These are phyloP conservation scores for Artibeus lituratus DNA, from an alignment of 2,797 vertebrate species.

Conservation along the genomic window DNA sequence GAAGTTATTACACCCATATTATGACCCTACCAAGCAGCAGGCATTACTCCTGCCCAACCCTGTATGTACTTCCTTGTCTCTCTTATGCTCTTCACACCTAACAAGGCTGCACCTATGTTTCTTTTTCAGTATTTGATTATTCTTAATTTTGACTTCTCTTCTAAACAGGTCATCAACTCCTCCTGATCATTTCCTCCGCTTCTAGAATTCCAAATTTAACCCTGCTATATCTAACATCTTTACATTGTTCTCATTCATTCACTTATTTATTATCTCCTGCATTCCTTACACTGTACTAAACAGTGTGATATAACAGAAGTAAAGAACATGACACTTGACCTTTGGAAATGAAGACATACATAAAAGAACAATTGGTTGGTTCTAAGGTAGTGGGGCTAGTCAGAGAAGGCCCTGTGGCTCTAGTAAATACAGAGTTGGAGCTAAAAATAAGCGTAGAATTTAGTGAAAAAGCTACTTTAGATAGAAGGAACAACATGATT, in stretches of 20 bases:
- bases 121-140: constrained; percentile 7
- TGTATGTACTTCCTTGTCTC: background rate
- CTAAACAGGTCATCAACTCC: background rate
- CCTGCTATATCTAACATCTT: background rate
- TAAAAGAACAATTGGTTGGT: constrained; percentile 23
- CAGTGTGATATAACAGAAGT: background rate
- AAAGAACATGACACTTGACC: background rate
- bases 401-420: background rate
- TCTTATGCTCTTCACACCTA: background rate
- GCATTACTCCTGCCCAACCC: too few relatives aligned
- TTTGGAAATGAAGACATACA: constrained; percentile 21
- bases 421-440: background rate
- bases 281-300: constrained; percentile 1
- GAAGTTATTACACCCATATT: too few relatives aligned
- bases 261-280: constrained; percentile 16
- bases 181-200: background rate
- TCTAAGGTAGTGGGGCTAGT: background rate
- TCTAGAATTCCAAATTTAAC: background rate
- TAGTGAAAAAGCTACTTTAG: background rate
- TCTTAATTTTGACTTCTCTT: constrained; percentile 46
- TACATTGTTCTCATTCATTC: constrained; percentile 25
- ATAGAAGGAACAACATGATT: background rate
- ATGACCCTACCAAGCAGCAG: too few relatives aligned
- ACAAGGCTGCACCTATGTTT: background rate
- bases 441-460: constrained; percentile 8